Base-by-base conservation (phyloP, 2,797 vertebrate species). In the Glossophaga mutica region DNA sequence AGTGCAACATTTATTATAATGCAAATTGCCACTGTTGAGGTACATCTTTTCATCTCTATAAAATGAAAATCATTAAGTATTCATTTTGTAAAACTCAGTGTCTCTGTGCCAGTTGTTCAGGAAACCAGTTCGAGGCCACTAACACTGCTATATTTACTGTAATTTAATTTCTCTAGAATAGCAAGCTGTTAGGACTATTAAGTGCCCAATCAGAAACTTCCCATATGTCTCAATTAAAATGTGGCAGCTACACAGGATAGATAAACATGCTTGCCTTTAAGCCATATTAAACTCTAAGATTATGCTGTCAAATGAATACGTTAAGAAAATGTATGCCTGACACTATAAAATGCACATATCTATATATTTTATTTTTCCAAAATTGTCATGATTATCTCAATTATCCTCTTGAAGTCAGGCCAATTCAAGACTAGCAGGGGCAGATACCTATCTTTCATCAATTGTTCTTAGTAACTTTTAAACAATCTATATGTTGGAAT, bases 191-290 rank as follows among this genome's bases (percentile, higher is more conserved):
- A 97, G 37, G 68, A 81, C 94, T 97, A 96, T 97, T 97, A 97
- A 97, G 90, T 92, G 87, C 81, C 92, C 91, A 92, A 87, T 94
- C 95, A 96, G 93, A 98, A 98, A 96, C 52, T 84, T 96, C 93
- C 94, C 95, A 94, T 97, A 97, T 97, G 97, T 97, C 79, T 97
- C 95, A 97, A 96, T 85, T 96, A 94, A 98, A 98, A 97, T 94
- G 96, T 97, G 84, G 34, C 94, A 98, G 87, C 57, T 96, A 97
- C 94, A 89, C 29, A 96, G 48, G 74, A 59, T 94, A 94, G 87
- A 96, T 91, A 95, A 98, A 94, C 39, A 57, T 93, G 55, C 89
- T 91, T 81, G 78, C 32, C 81, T 96, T 90, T 96, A 97, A 97
- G 52, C 44, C 78, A 39, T 8, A 0, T 68, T 26, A 70, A 91